Percentiles rank a stretch among this genome's conserved stretches.
phyloP scores from a whole-genome alignment of 1,140 invertebrate species.

The Drosophila mojavensis region DNA sequence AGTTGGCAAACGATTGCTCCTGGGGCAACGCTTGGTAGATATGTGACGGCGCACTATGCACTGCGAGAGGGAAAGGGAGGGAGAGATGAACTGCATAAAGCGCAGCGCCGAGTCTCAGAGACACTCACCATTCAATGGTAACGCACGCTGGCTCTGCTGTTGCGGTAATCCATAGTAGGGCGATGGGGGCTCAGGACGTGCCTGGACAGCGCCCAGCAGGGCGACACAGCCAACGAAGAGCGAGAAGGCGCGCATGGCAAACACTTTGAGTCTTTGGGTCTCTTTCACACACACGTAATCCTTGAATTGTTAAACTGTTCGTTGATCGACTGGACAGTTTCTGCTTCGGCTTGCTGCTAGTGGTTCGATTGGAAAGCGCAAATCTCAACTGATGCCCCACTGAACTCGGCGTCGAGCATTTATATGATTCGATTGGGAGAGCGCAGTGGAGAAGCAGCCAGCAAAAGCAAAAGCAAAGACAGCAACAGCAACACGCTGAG shows the following conservation, averaged over 20 bases:
- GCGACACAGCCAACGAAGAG: constrained; percentile 84
- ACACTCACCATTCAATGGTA: constrained; percentile 73
- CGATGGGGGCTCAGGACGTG: constrained; percentile 86
- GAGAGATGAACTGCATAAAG: neutral
- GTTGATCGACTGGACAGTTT: constrained; percentile 2
- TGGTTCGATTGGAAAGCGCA: constrained; percentile 63
- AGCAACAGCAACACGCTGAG: constrained; percentile 49
- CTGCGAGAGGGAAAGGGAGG: constrained; percentile 17
- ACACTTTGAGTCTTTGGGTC: constrained; percentile 40
- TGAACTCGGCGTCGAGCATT: constrained; percentile 47
- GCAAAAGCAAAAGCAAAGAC: constrained; percentile 39
- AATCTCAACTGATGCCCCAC: constrained; percentile 64
- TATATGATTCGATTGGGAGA: constrained; percentile 69
- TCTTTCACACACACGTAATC: constrained; percentile 66
- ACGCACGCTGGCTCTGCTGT: constrained; percentile 79
- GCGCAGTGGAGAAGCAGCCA: constrained; percentile 25
- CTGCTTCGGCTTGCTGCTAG: constrained; percentile 12
- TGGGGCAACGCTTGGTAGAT: constrained; percentile 73
- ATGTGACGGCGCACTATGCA: constrained; percentile 59
- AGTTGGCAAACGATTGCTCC: constrained; percentile 73
- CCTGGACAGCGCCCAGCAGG: constrained; percentile 84
- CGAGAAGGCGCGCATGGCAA: constrained; percentile 71
- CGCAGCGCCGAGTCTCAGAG: neutral
- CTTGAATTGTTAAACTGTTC: constrained; percentile 27
- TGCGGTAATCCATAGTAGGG: constrained; percentile 85